Percentiles rank a stretch among this genome's conserved stretches.
Evolutionary conservation across 2,888 invertebrate genomes (phyloP).

Genomic region (Mechanitis messenoides): DNA sequence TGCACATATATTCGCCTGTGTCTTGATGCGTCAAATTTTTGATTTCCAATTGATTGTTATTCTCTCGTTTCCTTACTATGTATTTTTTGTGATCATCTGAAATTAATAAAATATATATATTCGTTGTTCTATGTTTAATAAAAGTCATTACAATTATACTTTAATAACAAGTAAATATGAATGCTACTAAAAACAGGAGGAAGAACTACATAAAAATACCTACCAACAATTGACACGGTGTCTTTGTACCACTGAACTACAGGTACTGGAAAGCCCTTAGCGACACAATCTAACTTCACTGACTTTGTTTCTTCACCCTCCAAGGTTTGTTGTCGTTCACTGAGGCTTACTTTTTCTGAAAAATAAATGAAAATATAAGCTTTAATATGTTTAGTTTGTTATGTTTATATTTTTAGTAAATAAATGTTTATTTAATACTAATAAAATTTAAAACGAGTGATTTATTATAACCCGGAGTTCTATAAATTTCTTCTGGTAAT

Average conservation of each 20-base stretch:
- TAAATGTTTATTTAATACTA: too few relatives aligned
- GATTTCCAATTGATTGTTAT: conserved; percentile 52
- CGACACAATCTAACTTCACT: conserved; percentile 51
- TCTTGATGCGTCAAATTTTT: conserved; percentile 58
- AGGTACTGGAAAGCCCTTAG: conserved; percentile 57
- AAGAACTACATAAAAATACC: conserved; percentile 12
- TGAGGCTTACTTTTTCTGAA: conserved; percentile 55
- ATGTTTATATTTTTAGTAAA: too few relatives aligned
- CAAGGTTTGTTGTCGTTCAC: conserved; percentile 39
- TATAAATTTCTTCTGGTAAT: too few relatives aligned
- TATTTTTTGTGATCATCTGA: conserved; percentile 52
- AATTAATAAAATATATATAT: conserved; percentile 12
- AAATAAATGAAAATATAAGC: conserved; percentile 5
- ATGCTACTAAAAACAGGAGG: too few relatives aligned
- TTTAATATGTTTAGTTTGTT: neutral
- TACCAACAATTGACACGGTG: conserved; percentile 41
- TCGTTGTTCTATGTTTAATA: too few relatives aligned
- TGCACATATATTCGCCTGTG: conserved; percentile 59
- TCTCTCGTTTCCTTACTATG: conserved; percentile 39
- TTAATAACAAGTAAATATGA: too few relatives aligned
- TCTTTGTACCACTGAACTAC: conserved; percentile 63
- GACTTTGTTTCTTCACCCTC: conserved; percentile 55
- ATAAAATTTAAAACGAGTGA: too few relatives aligned
- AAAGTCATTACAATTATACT: too few relatives aligned
- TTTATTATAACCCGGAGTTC: too few relatives aligned